Percentiles rank a stretch among this genome's conserved stretches.
Evolutionary conservation across 2,113 vertebrate genomes (phyloP).

Genomic region (Chloropsis hardwickii): DNA sequence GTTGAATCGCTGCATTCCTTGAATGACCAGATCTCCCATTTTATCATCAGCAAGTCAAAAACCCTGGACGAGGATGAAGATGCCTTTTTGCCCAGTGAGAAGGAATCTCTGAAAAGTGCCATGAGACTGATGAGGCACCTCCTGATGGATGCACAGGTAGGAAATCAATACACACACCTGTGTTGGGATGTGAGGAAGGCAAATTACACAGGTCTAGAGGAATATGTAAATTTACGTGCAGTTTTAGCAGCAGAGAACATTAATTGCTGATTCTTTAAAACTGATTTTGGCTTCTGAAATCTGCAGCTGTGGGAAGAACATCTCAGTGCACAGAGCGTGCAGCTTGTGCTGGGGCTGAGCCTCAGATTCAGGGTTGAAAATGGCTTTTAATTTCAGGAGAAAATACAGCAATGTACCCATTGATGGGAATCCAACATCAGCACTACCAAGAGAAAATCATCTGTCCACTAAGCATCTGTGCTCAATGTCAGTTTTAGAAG

Average conservation of each 20-base stretch:
- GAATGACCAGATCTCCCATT: conserved; percentile 91
- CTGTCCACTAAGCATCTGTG: conserved; percentile 42
- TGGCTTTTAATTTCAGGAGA: not conserved
- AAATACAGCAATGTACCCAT: not conserved
- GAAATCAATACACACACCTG: not conserved
- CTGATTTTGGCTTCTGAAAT: not conserved
- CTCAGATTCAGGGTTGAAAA: not conserved
- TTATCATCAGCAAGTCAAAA: conserved; percentile 85
- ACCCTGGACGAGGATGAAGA: conserved; percentile 78
- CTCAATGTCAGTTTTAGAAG: not conserved
- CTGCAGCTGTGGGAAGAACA: not conserved
- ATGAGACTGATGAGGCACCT: conserved; percentile 91
- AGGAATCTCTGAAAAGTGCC: conserved; percentile 83
- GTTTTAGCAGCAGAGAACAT: not conserved
- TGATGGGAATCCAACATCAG: not conserved
- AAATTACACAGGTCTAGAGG: not conserved
- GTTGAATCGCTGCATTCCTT: conserved; percentile 88
- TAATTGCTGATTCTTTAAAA: not conserved
- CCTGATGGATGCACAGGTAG: conserved; percentile 90
- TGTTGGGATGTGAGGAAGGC: not conserved
- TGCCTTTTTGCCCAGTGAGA: conserved; percentile 79
- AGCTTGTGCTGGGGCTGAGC: not conserved
- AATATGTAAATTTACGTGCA: not conserved
- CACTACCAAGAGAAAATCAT: conserved; percentile 14
- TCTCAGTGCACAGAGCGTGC: not conserved